phyloP scores from a whole-genome alignment of 2,888 invertebrate species.

The Drosophila pseudotakahashii region DNA sequence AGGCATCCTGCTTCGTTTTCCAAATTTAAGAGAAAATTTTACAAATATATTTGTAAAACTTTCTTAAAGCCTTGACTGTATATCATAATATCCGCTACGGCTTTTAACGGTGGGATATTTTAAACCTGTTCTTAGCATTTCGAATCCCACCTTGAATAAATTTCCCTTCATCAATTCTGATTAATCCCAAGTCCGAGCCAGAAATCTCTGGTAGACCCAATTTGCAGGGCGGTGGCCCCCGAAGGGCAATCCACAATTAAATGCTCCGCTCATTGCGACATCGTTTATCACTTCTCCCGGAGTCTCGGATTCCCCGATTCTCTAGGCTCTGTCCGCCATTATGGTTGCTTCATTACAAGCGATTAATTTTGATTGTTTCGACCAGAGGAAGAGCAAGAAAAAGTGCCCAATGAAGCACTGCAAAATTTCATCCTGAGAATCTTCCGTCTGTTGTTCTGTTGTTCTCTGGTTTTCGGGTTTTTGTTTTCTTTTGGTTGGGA shows the following conservation, averaged over 20 bases:
- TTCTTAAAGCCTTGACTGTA: background rate
- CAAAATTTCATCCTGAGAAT: conserved; percentile 28
- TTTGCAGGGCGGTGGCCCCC: conserved; percentile 37
- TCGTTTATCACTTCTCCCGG: conserved; percentile 65
- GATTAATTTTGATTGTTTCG: conserved; percentile 77
- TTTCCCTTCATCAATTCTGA: conserved; percentile 48
- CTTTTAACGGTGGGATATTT: conserved; percentile 8
- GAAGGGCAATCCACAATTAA: conserved; percentile 71
- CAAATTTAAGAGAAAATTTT: background rate
- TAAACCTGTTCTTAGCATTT: conserved; percentile 13
- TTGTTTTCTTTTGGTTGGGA: background rate
- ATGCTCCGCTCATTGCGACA: conserved; percentile 60
- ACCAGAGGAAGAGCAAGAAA: conserved; percentile 23
- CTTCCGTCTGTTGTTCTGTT: conserved; percentile 13
- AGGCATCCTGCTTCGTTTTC: too few species aligned
- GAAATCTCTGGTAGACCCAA: conserved; percentile 45
- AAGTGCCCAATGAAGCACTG: conserved; percentile 16
- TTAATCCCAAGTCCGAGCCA: conserved; percentile 34
- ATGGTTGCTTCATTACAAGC: conserved; percentile 67
- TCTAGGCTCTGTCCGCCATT: conserved; percentile 38
- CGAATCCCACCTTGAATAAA: conserved; percentile 32
- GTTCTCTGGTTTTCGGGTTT: background rate
- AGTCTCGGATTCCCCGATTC: conserved; percentile 11
- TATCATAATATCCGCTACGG: background rate
- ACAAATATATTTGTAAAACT: background rate